These are phyloP conservation scores for Gephyroberyx darwinii DNA, from an alignment of 2,797 vertebrate species.

Conservation along the genomic window DNA sequence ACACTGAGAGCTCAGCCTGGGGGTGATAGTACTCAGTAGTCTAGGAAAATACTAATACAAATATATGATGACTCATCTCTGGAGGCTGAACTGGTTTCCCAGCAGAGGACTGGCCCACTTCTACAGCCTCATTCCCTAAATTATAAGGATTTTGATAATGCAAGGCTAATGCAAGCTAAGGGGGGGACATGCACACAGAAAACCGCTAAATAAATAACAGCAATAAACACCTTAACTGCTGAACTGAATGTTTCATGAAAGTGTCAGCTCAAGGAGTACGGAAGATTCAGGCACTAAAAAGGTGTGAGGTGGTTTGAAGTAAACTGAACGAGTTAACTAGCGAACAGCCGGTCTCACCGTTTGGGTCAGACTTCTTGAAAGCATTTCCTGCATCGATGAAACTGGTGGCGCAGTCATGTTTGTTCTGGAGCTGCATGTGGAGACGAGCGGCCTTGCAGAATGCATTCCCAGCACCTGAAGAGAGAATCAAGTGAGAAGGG, in stretches of 20 bases:
- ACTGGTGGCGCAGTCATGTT: slow-evolving; percentile 95
- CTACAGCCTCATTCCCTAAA: not conserved
- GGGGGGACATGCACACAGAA: not conserved
- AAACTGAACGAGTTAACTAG: not conserved
- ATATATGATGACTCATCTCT: slow-evolving; percentile 2
- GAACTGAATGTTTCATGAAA: no score
- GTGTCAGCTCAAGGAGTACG: no score
- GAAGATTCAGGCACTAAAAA: not conserved
- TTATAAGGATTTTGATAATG: not conserved
- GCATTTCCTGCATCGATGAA: slow-evolving; percentile 98
- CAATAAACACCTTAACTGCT: no score
- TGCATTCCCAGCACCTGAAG: slow-evolving; percentile 90
- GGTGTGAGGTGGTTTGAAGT: not conserved
- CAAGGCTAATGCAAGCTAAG: not conserved
- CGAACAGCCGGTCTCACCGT: slow-evolving; percentile 82
- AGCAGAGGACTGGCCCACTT: not conserved
- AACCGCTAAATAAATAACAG: no score
- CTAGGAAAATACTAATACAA: not conserved
- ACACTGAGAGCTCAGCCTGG: not conserved
- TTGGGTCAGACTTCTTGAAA: slow-evolving; percentile 96
- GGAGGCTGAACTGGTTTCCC: slow-evolving; percentile 11
- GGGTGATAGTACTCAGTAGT: not conserved
- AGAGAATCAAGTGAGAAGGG: not conserved
- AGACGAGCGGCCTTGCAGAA: slow-evolving; percentile 97
- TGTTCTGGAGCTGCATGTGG: slow-evolving; percentile 98